Percentiles rank a stretch among this genome's conserved stretches.
phyloP scores from a whole-genome alignment of 2,113 vertebrate species.

The Hypanus sabinus region DNA sequence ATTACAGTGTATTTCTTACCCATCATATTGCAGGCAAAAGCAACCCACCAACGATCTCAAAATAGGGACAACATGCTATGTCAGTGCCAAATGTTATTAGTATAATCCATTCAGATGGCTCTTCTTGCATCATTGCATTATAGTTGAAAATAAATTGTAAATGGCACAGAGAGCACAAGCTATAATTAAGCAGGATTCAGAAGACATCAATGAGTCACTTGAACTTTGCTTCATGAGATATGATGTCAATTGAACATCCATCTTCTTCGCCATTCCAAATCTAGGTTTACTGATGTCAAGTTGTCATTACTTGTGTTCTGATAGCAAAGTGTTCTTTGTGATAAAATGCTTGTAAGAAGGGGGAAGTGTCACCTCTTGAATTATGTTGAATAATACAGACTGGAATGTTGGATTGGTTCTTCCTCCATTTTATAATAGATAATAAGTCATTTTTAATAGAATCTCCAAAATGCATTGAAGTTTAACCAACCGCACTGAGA shows the following conservation, averaged over 20 bases:
- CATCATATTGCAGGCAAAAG: neutral
- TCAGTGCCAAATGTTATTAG: neutral
- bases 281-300: neutral
- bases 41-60: neutral
- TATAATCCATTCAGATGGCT: no score
- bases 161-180: neutral
- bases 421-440: neutral
- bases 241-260: neutral
- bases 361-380: neutral
- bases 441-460: neutral
- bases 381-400: neutral
- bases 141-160: neutral
- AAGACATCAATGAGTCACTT: neutral
- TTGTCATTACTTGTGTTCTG: neutral
- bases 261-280: neutral
- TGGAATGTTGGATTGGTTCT: neutral
- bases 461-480: neutral
- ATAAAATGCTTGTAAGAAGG: neutral
- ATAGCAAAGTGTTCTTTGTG: neutral
- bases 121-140: neutral
- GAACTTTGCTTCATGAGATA: neutral
- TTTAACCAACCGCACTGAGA: neutral
- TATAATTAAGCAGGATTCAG: neutral
- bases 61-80: neutral
- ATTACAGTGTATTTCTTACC: neutral